These are phyloP conservation scores for Bryconaethiops microstoma DNA, from an alignment of 2,797 vertebrate genomes.

Conservation along the genomic window DNA sequence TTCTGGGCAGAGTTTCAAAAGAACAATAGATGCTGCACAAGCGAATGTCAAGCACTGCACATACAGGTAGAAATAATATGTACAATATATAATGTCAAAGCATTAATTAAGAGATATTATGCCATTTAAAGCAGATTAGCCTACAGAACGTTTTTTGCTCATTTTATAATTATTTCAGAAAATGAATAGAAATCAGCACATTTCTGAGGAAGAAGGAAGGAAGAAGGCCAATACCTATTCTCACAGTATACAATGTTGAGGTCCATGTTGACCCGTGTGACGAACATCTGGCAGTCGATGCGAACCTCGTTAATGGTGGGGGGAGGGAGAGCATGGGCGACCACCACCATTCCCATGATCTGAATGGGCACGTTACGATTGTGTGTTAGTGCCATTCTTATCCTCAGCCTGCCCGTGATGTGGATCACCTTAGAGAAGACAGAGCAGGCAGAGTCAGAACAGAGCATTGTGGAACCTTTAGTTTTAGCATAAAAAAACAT, in stretches of 20 bases:
- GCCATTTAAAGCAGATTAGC: no score
- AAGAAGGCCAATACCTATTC: conserved; percentile 85
- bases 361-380: conserved; percentile 91
- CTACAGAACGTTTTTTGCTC: no score
- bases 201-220: not conserved
- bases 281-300: conserved; percentile 99
- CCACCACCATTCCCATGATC: conserved; percentile 97
- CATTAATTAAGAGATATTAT: not conserved
- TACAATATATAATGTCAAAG: not conserved
- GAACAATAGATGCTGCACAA: conserved; percentile 45
- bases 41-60: conserved; percentile 28
- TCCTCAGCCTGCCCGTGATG: conserved; percentile 92
- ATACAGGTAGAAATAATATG: conserved; percentile 10
- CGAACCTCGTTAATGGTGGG: conserved; percentile 99
- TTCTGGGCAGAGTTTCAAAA: conserved; percentile 45
- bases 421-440: conserved; percentile 89
- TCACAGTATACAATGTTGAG: conserved; percentile 99
- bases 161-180: not conserved
- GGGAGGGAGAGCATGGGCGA: conserved; percentile 94
- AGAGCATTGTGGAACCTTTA: not conserved
- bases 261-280: conserved; percentile 99
- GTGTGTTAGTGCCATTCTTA: conserved; percentile 92
- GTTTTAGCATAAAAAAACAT: not conserved
- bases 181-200: conserved; percentile 1
- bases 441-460: conserved; percentile 3